Conservation (phyloP, 1,140 invertebrate species). For the Lepidurus arcticus region DNA sequence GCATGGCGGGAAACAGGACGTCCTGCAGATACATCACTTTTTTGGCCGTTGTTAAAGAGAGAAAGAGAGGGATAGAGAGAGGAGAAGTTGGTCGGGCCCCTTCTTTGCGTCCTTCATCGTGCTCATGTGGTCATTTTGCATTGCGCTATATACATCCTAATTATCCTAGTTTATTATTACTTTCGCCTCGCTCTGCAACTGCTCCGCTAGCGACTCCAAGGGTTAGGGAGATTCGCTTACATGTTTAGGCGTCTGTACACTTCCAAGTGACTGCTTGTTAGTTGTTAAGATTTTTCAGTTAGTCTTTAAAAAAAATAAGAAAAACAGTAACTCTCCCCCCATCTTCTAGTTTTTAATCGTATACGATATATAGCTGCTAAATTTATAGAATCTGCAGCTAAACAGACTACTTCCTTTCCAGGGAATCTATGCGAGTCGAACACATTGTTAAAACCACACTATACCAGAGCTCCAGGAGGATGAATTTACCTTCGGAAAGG, state of each 20-base stretch:
- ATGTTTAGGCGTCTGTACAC: not conserved
- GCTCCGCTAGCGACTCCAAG: constrained; percentile 20
- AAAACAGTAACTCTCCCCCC: too few species aligned
- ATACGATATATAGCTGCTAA: too few species aligned
- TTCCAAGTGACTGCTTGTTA: not conserved
- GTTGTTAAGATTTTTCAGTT: not conserved
- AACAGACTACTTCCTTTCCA: too few species aligned
- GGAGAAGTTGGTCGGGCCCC: not conserved
- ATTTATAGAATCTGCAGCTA: too few species aligned
- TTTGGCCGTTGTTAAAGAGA: too few species aligned
- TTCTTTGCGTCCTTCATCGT: constrained; percentile 12
- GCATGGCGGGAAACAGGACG: not conserved
- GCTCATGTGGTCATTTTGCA: constrained; percentile 19
- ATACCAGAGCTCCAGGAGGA: too few species aligned
- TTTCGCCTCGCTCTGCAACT: constrained; percentile 18
- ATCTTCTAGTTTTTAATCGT: too few species aligned
- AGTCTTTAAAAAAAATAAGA: not conserved
- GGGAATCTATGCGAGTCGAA: too few species aligned
- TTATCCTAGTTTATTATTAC: constrained; percentile 20
- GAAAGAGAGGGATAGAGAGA: not conserved
- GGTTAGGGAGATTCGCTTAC: not conserved
- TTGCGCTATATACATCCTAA: constrained; percentile 8
- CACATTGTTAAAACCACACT: too few species aligned
- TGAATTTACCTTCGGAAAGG: too few species aligned
- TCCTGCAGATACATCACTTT: constrained; percentile 18